Base-by-base conservation (phyloP, 2,888 invertebrate genomes). In the Hydriomena furcata region DNA sequence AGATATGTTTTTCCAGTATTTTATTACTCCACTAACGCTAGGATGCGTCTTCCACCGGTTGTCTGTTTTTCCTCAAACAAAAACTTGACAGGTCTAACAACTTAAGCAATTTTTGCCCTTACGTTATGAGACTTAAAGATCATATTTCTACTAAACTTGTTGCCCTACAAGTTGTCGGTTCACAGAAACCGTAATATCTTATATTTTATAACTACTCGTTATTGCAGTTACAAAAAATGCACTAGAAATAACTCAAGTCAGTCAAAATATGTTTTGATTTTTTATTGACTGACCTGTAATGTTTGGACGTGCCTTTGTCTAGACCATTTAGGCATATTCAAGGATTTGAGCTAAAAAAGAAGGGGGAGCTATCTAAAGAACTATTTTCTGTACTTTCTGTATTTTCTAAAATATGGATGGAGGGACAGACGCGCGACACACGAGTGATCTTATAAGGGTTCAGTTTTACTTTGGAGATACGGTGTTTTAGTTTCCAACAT, bases 21-120 rank as follows among this genome's bases (percentile, higher is more conserved):
- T 60, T 60, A 60, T 75, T 76, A 76, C 68, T 73, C 75, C 56
- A 73, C 65, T 73, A 73, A 63, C 55, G 55, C 59, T n/a, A n/a
- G n/a, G n/a, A 62, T 62, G 68, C 70, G 52, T 50, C 53, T 66
- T 69, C 69, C 65, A 67, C 73, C 68, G 70, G 68, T 68, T 68
- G 57, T 66, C 45, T 63, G 65, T 66, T 73, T 56, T 52, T 50
- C 34, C 30, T 46, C 21, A 31, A 54, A 41, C 8, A 50, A 56
- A 55, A 52, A 47, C 52, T 46, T 43, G 42, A 41, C 40, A 46
- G 13, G 12, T 20, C 8, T 20, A 30, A 30, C 8, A n/a, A 6
- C 17, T 24, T 24, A 10, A 32, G 1, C 30, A 7, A 37, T 32
- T 43, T 4, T 42, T 7, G 7, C 17, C 21, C 37, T 37, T 49